Percentiles rank a stretch among this genome's conserved stretches.
Evolutionary conservation across 2,113 vertebrate species (phyloP).

Genomic region (Pluvianellus socialis): DNA sequence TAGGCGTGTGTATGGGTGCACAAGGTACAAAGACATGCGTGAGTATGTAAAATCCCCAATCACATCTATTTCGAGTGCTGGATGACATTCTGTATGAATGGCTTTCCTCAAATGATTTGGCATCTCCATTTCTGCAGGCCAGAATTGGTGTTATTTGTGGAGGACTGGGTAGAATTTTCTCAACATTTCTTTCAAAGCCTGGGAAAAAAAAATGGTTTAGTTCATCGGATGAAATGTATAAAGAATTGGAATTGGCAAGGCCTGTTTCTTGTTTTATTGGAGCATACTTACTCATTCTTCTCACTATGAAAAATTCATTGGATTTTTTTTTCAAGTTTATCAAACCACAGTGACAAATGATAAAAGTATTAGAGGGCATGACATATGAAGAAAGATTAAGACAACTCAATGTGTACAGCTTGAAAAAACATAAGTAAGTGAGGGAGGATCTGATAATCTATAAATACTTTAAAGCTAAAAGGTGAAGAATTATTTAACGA

Average conservation of each 20-base stretch:
- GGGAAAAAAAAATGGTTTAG: background rate
- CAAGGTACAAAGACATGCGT: fast-evolving
- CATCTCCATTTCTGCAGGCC: background rate
- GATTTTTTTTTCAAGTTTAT: slow-evolving; percentile 52
- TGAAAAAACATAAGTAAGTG: slow-evolving; percentile 59
- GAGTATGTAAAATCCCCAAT: background rate
- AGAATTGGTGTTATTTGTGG: background rate
- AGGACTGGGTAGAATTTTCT: slow-evolving; percentile 9
- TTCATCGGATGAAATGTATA: background rate
- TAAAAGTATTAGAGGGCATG: slow-evolving; percentile 62
- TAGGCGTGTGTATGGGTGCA: background rate
- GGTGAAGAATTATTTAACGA: slow-evolving; percentile 68
- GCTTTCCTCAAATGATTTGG: background rate
- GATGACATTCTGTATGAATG: background rate
- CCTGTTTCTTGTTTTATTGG: slow-evolving; percentile 23
- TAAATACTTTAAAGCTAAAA: slow-evolving; percentile 68
- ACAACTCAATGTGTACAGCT: slow-evolving; percentile 67
- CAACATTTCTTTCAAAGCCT: background rate
- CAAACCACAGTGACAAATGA: slow-evolving; percentile 58
- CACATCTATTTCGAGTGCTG: fast-evolving
- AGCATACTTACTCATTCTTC: slow-evolving; percentile 35
- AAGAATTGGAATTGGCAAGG: slow-evolving; percentile 3
- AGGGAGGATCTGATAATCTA: slow-evolving; percentile 67
- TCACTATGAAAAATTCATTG: slow-evolving; percentile 52
- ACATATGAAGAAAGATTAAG: slow-evolving; percentile 59